Percentiles rank a stretch among this genome's conserved stretches.
Evolutionary conservation across 2,797 vertebrate genomes (phyloP).

Genomic region (Chaenodraco wilsoni): DNA sequence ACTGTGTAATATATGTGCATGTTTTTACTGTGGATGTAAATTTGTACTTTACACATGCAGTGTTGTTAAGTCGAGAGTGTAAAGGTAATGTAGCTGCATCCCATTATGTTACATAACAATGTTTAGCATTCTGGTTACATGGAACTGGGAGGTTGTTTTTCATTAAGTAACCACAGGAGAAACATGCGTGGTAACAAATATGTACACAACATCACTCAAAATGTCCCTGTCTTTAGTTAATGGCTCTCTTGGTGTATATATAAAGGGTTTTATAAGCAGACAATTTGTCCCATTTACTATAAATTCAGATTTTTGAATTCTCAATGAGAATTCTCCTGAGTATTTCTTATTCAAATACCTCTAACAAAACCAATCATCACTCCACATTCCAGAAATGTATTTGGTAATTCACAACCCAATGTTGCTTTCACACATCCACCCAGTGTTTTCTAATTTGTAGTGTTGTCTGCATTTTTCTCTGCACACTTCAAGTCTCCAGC

Average conservation of each 20-base stretch:
- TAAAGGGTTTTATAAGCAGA: too few species aligned
- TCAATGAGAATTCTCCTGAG: too few species aligned
- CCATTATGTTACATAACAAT: conserved; percentile 45
- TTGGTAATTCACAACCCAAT: not conserved
- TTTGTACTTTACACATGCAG: conserved; percentile 46
- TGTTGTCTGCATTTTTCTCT: not conserved
- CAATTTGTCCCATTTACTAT: too few species aligned
- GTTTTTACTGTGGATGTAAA: conserved; percentile 42
- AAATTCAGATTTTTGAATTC: too few species aligned
- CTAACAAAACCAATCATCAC: not conserved
- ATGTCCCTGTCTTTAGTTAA: too few species aligned
- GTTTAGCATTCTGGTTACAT: conserved; percentile 26
- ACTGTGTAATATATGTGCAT: conserved; percentile 52
- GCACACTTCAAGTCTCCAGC: not conserved
- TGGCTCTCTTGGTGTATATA: too few species aligned
- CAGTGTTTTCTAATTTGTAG: not conserved
- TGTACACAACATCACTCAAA: too few species aligned
- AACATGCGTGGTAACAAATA: too few species aligned
- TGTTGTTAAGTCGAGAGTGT: not conserved
- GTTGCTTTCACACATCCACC: not conserved
- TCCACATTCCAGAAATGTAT: not conserved
- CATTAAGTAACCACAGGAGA: too few species aligned
- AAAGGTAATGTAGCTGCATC: conserved; percentile 30
- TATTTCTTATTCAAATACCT: too few species aligned
- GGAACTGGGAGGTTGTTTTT: not conserved